Evolutionary conservation across 2,888 invertebrate species (phyloP).

Genomic region (Acanthosepion pharaonis): DNA sequence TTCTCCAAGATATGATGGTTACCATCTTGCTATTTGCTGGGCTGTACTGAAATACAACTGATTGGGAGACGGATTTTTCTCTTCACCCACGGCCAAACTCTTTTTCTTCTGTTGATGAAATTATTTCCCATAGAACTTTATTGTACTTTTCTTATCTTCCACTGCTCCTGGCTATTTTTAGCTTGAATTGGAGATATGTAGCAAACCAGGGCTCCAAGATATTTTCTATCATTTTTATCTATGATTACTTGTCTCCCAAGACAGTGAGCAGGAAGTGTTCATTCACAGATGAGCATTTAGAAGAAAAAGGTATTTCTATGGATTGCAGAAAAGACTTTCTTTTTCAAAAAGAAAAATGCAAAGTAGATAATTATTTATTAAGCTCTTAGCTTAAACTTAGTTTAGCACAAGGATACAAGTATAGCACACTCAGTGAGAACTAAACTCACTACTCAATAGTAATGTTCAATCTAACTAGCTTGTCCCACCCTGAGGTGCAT

Average conservation of each 20-base stretch:
- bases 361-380: no score
- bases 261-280: not conserved
- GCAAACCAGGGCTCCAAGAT: not conserved
- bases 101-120: not conserved
- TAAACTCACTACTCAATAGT: no score
- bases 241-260: not conserved
- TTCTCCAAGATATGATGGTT: not conserved
- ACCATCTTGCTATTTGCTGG: not conserved
- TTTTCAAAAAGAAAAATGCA: no score
- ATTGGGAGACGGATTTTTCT: not conserved
- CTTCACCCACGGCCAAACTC: not conserved
- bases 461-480: not conserved
- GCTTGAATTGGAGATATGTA: not conserved
- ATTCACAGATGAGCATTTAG: not conserved
- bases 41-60: not conserved
- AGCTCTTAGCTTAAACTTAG: not conserved
- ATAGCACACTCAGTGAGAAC: no score
- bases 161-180: not conserved
- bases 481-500: no score
- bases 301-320: not conserved
- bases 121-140: not conserved
- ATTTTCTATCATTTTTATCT: constrained; percentile 6
- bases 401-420: no score
- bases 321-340: not conserved
- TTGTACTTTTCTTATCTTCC: not conserved